Evolutionary conservation across 2,113 vertebrate genomes (phyloP).

Genomic region (Sturnira hondurensis): DNA sequence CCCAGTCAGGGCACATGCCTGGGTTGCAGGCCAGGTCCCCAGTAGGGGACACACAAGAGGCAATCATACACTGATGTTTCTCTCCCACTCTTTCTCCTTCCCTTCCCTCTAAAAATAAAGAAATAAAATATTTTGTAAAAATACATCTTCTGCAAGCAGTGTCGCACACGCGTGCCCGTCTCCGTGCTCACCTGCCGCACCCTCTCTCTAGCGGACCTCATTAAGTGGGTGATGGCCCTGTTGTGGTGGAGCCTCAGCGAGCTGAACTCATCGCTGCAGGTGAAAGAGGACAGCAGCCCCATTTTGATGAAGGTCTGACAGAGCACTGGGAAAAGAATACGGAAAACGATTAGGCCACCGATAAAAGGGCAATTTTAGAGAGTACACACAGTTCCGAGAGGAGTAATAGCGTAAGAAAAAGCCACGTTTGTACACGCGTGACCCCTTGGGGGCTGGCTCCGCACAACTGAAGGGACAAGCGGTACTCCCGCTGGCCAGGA

Average conservation of each 20-base stretch:
- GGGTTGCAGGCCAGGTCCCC: too few species aligned
- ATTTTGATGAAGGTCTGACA: conserved; percentile 91
- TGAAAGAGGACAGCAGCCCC: conserved; percentile 92
- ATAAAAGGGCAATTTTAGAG: background rate
- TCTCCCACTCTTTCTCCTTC: too few species aligned
- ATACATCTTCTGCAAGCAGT: background rate
- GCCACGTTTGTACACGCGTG: background rate
- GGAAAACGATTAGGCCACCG: background rate
- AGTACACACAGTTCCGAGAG: background rate
- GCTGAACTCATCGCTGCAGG: conserved; percentile 95
- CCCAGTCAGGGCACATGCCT: too few species aligned
- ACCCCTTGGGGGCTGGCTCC: background rate
- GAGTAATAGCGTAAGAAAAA: background rate
- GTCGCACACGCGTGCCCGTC: background rate
- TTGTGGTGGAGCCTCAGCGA: conserved; percentile 94
- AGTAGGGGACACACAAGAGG: too few species aligned
- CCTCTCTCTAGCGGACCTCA: conserved; percentile 83
- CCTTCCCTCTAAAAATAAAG: too few species aligned
- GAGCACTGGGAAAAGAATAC: conserved; percentile 83
- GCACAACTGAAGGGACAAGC: background rate
- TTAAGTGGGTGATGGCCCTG: conserved; percentile 91
- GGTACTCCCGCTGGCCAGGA: too few species aligned
- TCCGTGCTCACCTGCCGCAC: conserved; percentile 77
- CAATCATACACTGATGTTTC: too few species aligned
- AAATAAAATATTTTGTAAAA: too few species aligned